Evolutionary conservation across 2,797 vertebrate genomes (phyloP), one percentile per base, ranked within the genome.

Genomic region (Anguilla obscura): DNA sequence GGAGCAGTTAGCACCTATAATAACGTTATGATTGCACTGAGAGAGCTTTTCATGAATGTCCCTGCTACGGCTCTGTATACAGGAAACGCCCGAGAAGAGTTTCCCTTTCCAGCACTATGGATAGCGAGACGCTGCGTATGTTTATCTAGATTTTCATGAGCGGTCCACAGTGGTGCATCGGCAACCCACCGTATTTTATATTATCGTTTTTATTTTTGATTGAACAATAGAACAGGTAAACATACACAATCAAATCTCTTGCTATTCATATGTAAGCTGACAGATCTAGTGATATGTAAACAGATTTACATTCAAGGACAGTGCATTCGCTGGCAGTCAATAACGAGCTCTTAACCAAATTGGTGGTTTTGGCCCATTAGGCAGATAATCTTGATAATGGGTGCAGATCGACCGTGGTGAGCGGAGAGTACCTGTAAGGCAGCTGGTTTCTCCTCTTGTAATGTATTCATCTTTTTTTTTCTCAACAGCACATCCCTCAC

Each of bases 281-380:
- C 79, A 82, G n/a, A 50, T 50, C 18, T 50, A 48, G 24, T 50
- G 21, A 24, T 50, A 82, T 24, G 79, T 9, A 82, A 8, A 9
- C 7, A 82, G 79, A 48, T 82, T 48, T 50, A 50, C 21, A 82
- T 82, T 82, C 45, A 82, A 24, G 16, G n/a, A 24, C 18, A 21
- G 6, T 8, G 45, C 21, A 12, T 50, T 50, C 45, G 1, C 79
- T 9, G 79, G 40, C 76, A 82, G 79, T 82, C 79, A 82, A 82
- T 82, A 82, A 82, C 79, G 10, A 48, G 79, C 79, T 82, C 50
- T 82, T 82, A 82, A 82, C 79, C 1, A 82, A 82, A 82, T 82
- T 82, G 79, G 79, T 18, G 6, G 40, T 82, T 82, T 82, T 82
- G n/a, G 79, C 50, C 79, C 79, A 82, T 82, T 82, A 48, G 45